phyloP scores from a whole-genome alignment of 1,140 invertebrate species.

The Trissolcus basalis region DNA sequence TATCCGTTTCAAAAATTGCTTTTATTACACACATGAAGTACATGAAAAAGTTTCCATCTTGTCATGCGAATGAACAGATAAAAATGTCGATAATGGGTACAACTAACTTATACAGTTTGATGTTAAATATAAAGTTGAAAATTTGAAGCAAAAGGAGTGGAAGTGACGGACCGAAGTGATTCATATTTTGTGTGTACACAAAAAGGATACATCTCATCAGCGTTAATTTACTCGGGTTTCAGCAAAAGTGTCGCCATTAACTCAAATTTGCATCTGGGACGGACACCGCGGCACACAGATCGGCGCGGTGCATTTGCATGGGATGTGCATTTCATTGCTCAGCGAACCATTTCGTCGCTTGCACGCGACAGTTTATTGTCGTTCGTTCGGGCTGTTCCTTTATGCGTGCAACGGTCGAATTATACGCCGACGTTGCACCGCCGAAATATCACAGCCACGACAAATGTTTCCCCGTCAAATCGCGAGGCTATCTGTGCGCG shows the following conservation, averaged over 20 bases:
- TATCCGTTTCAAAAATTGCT: too few species aligned
- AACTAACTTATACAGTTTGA: too few species aligned
- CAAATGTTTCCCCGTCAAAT: slow-evolving; percentile 17
- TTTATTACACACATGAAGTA: too few species aligned
- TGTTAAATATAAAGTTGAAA: too few species aligned
- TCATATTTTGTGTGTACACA: too few species aligned
- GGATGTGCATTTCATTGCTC: slow-evolving; percentile 50
- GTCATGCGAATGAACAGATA: too few species aligned
- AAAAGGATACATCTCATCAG: slow-evolving; percentile 23
- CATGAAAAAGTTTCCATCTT: too few species aligned
- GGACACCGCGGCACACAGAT: slow-evolving; percentile 36
- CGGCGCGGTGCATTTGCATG: slow-evolving; percentile 47
- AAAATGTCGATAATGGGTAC: too few species aligned
- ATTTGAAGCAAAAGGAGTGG: slow-evolving; percentile 16
- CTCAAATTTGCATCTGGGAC: slow-evolving; percentile 56
- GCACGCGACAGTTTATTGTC: slow-evolving; percentile 51
- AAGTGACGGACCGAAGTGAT: too few species aligned
- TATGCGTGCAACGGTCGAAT: slow-evolving; percentile 50
- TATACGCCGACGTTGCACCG: slow-evolving; percentile 21
- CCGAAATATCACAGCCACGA: slow-evolving; percentile 33
- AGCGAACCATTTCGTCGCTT: slow-evolving; percentile 41
- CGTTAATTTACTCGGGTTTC: slow-evolving; percentile 42
- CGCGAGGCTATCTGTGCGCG: neutral
- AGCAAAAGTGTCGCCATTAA: slow-evolving; percentile 54
- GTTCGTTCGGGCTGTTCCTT: slow-evolving; percentile 49